Evolutionary conservation across 2,888 invertebrate species (phyloP).

Genomic region (Acrobasis consociella): DNA sequence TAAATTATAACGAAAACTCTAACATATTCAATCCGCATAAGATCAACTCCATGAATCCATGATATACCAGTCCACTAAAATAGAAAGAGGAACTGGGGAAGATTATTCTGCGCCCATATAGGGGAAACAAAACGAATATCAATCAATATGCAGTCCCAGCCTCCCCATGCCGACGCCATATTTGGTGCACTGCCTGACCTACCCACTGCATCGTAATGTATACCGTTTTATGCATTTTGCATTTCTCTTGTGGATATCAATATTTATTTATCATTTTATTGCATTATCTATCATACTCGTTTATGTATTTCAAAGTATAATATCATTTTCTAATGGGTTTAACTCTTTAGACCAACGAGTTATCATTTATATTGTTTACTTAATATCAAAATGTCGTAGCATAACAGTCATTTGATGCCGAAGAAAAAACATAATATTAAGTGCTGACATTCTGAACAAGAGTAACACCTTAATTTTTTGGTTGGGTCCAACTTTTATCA

Average conservation of each 20-base stretch:
- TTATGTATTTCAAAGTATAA: too few species aligned
- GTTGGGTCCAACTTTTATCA: too few species aligned
- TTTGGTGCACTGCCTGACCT: slow-evolving; percentile 44
- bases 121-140: slow-evolving; percentile 34
- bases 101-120: slow-evolving; percentile 28
- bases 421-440: too few species aligned
- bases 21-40: not conserved
- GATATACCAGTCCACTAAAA: slow-evolving; percentile 9
- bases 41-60: not conserved
- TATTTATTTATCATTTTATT: not conserved
- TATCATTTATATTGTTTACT: too few species aligned
- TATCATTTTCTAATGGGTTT: too few species aligned
- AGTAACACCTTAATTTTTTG: too few species aligned
- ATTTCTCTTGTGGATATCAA: not conserved
- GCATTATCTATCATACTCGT: too few species aligned
- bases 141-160: slow-evolving; percentile 33
- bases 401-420: too few species aligned
- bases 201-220: slow-evolving; percentile 22
- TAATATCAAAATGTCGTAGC: too few species aligned
- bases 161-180: slow-evolving; percentile 39
- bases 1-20: not conserved
- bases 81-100: slow-evolving; percentile 21
- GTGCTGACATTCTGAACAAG: too few species aligned
- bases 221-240: slow-evolving; percentile 15
- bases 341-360: too few species aligned